Conservation (phyloP, 2,113 vertebrate species). For the Zosterops lateralis region DNA sequence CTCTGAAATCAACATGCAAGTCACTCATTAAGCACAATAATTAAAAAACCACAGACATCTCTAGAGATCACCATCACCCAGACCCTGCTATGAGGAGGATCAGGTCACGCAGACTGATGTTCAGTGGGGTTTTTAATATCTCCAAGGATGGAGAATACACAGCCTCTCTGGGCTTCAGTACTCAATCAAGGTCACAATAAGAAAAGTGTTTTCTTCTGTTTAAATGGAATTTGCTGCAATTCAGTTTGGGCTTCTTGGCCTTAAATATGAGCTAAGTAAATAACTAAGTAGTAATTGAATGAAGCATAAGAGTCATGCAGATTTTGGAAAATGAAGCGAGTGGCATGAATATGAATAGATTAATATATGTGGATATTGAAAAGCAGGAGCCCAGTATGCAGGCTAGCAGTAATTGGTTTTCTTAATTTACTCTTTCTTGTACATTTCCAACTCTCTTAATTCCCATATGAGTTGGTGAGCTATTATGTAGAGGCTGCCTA, state of each 20-base stretch:
- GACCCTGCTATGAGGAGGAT: not conserved
- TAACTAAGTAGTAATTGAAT: not conserved
- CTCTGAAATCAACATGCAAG: not conserved
- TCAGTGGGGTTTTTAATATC: not conserved
- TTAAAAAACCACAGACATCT: not conserved
- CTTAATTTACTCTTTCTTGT: constrained; percentile 22
- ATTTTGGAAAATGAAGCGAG: not conserved
- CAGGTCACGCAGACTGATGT: not conserved
- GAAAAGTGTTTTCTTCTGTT: not conserved
- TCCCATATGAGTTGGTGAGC: not conserved
- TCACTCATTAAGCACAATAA: not conserved
- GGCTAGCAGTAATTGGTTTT: not conserved
- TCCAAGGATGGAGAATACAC: not conserved
- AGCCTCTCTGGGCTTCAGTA: fast-evolving
- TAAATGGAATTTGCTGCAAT: not conserved
- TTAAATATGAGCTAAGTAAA: not conserved
- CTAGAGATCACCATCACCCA: not conserved
- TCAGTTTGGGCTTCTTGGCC: not conserved
- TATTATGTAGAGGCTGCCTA: constrained; percentile 2
- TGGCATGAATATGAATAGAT: not conserved
- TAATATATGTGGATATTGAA: constrained; percentile 3
- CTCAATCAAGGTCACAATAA: not conserved
- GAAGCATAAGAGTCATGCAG: not conserved
- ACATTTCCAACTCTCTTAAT: constrained; percentile 10
- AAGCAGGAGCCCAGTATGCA: not conserved